Evolutionary conservation across 2,888 invertebrate species (phyloP), one percentile per base, ranked within the genome.

Genomic region (Mylabris sibirica): DNA sequence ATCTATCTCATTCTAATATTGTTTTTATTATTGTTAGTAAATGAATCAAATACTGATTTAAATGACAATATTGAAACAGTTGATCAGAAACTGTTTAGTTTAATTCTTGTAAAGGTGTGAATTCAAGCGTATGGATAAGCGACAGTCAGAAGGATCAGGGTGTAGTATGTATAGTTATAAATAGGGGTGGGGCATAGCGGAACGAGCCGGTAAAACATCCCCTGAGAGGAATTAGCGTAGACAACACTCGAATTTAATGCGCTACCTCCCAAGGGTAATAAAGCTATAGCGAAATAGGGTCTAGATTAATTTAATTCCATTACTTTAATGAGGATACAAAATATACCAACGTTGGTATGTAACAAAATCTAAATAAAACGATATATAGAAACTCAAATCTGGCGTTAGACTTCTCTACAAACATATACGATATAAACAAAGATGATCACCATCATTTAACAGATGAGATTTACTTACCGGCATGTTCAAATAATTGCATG

Each of bases 271-370:
- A 76, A 74, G 80, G 79, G 81, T 79, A 80, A 82, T 81, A 81
- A 81, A 82, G 80, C 81, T 78, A 80, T 80, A 79, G 80, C 78
- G 80, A 79, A 81, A 82, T 81, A 78, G 82, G 81, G 80, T 81
- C 82, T 81, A 82, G 85, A 86, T 86, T 86, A 85, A 86, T 87
- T 85, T 87, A 87, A 87, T 87, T 86, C 86, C 86, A 87, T 87
- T 87, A 87, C 84, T 81, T 84, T 87, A 87, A 87, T 86, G 86
- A 86, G 85, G 85, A 85, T 85, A 86, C 86, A 86, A 86, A 86
- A 85, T 86, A 84, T 82, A 79, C 80, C 67, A 68, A 53, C 68
- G 30, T 59, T 53, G 59, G 70, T 38, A 61, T 64, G 59, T 49
- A 68, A 67, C 60, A 68, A 72, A 75, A 74, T 72, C 78, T 78